phyloP scores from a whole-genome alignment of 2,888 invertebrate genomes.

The Ganaspis brasiliensis region DNA sequence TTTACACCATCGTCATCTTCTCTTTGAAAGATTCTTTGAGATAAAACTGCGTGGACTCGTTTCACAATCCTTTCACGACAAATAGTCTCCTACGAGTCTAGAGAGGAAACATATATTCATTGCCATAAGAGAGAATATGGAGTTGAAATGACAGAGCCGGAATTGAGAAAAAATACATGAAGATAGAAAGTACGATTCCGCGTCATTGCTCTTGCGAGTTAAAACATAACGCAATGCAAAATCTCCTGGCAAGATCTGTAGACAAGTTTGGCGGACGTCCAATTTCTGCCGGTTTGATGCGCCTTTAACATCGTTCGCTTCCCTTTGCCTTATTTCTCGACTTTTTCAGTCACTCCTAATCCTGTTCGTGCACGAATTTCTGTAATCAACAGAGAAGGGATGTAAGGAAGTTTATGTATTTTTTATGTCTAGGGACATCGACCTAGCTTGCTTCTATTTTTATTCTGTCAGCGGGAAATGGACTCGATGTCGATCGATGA shows the following conservation, averaged over 20 bases:
- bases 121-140: slow-evolving; percentile 37
- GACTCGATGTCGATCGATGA: slow-evolving; percentile 32
- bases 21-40: slow-evolving; percentile 3
- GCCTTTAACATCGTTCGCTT: slow-evolving; percentile 56
- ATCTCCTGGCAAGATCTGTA: slow-evolving; percentile 60
- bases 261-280: slow-evolving; percentile 59
- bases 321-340: slow-evolving; percentile 42
- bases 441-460: slow-evolving; percentile 51
- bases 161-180: slow-evolving; percentile 13
- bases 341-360: slow-evolving; percentile 44
- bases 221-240: slow-evolving; percentile 64
- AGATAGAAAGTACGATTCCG: slow-evolving; percentile 44
- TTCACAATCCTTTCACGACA: slow-evolving; percentile 34
- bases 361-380: slow-evolving; percentile 51
- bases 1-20: slow-evolving; percentile 23
- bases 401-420: slow-evolving; percentile 57
- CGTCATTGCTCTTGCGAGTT: slow-evolving; percentile 44
- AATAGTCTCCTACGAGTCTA: slow-evolving; percentile 6
- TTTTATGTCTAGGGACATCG: slow-evolving; percentile 54
- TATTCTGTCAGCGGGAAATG: slow-evolving; percentile 45
- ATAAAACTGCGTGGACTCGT: slow-evolving; percentile 1
- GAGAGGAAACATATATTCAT: slow-evolving; percentile 32
- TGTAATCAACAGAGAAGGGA: slow-evolving; percentile 18
- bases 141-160: slow-evolving; percentile 33
- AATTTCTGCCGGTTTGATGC: slow-evolving; percentile 59